Evolutionary conservation across 2,797 vertebrate genomes (phyloP).

Genomic region (Perdix hodgsoniae): DNA sequence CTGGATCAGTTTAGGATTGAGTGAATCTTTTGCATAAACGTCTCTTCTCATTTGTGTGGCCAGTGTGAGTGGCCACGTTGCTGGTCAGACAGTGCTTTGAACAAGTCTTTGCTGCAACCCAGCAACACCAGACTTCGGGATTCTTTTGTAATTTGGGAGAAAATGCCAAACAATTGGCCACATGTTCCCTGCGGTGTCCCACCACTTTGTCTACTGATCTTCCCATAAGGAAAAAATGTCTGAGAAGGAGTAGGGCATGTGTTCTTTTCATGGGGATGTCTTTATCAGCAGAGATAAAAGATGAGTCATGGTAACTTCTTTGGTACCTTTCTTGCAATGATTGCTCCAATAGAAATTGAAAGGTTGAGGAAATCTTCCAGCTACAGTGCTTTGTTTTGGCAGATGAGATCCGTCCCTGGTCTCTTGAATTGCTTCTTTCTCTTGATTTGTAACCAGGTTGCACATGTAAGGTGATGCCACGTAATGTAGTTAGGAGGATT

Average conservation of each 20-base stretch:
- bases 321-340: neutral
- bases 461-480: neutral
- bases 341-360: neutral
- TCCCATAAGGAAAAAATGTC: neutral
- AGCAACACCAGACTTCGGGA: neutral
- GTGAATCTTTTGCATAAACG: neutral
- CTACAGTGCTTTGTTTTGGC: neutral
- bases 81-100: neutral
- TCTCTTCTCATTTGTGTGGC: neutral
- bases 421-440: neutral
- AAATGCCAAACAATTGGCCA: neutral
- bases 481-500: neutral
- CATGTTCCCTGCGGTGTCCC: neutral
- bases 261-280: neutral
- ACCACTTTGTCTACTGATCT: neutral
- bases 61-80: accelerated
- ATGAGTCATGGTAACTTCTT: neutral
- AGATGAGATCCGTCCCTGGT: neutral
- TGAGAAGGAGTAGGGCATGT: neutral
- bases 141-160: neutral
- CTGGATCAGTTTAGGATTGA: constrained; percentile 21
- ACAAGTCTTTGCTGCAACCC: neutral
- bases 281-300: neutral
- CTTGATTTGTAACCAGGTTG: neutral
- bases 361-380: neutral